phyloP scores from a whole-genome alignment of 64 coral and sea anemone genomes.

The Hydrozoanthus tunicans region DNA sequence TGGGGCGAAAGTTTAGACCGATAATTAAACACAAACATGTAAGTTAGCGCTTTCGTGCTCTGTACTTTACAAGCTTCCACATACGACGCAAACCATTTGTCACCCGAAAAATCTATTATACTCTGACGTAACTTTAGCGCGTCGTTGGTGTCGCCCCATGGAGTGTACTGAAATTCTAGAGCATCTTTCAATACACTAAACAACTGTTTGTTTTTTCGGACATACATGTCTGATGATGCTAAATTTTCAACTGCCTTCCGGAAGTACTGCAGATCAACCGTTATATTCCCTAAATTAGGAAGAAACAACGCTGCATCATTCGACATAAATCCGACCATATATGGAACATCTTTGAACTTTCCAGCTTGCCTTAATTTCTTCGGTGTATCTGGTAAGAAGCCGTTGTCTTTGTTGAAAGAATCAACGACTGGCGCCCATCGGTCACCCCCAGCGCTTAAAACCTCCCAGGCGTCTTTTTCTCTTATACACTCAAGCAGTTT shows the following conservation, averaged over 20 bases:
- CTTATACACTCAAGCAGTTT: neutral
- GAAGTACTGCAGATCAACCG: neutral
- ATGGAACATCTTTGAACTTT: neutral
- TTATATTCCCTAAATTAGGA: conserved; percentile 6
- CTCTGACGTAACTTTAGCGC: conserved; percentile 12
- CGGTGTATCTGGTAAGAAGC: neutral
- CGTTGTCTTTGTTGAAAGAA: neutral
- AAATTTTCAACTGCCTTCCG: neutral
- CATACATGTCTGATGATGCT: neutral
- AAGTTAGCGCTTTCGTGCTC: neutral
- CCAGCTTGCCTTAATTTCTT: neutral
- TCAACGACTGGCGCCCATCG: neutral
- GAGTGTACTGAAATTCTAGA: conserved; percentile 33
- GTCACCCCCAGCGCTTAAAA: neutral
- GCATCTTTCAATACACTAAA: neutral
- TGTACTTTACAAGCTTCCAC: neutral
- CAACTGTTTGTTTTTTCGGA: neutral
- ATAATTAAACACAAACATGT: conserved; percentile 44
- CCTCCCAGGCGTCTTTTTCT: neutral
- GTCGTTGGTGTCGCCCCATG: conserved; percentile 35
- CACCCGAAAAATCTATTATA: conserved; percentile 1
- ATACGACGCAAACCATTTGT: neutral
- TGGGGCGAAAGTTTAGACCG: neutral
- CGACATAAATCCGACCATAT: too few species aligned
- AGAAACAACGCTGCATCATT: neutral